Base-by-base conservation (phyloP, 2,797 vertebrate species). In the Poecile montanus region DNA sequence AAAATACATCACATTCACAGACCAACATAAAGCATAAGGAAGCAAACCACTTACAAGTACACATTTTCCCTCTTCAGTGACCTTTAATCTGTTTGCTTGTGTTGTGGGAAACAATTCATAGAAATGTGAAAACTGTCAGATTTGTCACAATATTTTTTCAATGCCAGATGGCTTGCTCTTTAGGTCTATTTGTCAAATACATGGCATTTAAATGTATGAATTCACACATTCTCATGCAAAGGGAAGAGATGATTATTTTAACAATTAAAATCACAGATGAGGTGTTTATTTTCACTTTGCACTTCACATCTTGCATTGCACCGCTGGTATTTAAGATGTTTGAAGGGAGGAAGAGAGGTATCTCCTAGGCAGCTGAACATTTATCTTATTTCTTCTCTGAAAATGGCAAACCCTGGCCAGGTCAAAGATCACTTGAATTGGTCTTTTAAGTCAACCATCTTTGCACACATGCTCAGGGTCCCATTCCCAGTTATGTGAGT, bases 71-170 rank as follows among this genome's bases (percentile, higher is more conserved):
- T 82, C 73, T 79, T 68, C 30, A 57, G 23, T 78, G 62, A 63
- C 81, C 77, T 91, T 89, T 81, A 78, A 34, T 84, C 61, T 89
- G n/a, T 80, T 93, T 83, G 44, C 47, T 62, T 82, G 29, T 73
- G 23, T 71, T 84, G 38, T 67, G 22, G 16, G 70, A 95, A 88
- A 13, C 65, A 77, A 92, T 84, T 88, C 4, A 67, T 50, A 47
- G 86, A 79, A 77, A 57, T 81, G 47, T 38, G 38, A 68, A 77
- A 86, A 71, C 40, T 30, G 38, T 89, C 66, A 67, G 11, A 78
- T 68, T 75, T 89, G 66, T 84, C 81, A 78, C 56, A 89, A 58
- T 60, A 61, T 68, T 92, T 86, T 62, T 91, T 57, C 3, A 0
- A 45, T 68, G 63, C 56, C 74, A 79, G 74, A 58, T 89, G 70